These are phyloP conservation scores for Clivina fossor DNA, from an alignment of 2,888 invertebrate species.

Conservation along the genomic window DNA sequence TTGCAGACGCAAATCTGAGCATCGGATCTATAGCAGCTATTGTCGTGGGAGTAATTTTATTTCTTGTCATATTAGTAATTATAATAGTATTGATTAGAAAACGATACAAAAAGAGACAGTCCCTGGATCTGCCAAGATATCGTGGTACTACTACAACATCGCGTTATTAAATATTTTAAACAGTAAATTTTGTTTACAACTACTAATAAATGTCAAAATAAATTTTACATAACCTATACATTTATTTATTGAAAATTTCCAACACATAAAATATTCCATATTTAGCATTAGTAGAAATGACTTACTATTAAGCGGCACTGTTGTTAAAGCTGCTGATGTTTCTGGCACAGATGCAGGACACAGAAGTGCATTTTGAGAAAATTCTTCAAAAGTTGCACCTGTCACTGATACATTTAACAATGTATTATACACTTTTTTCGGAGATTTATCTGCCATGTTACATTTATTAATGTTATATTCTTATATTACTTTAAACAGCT, in stretches of 20 bases:
- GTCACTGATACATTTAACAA: slow-evolving; percentile 73
- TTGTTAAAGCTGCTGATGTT: slow-evolving; percentile 51
- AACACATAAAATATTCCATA: background rate
- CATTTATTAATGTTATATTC: too few relatives aligned
- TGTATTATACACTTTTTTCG: slow-evolving; percentile 62
- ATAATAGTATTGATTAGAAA: slow-evolving; percentile 61
- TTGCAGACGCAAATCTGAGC: slow-evolving; percentile 47
- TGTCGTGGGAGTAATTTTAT: slow-evolving; percentile 64
- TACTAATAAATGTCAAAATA: background rate
- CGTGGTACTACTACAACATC: slow-evolving; percentile 44
- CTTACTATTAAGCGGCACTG: slow-evolving; percentile 53
- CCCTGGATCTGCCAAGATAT: slow-evolving; percentile 62
- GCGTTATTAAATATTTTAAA: too few relatives aligned
- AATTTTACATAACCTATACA: background rate
- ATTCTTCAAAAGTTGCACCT: slow-evolving; percentile 71
- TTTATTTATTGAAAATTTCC: background rate
- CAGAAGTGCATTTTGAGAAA: slow-evolving; percentile 69
- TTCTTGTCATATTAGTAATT: slow-evolving; percentile 63
- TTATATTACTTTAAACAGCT: slow-evolving; percentile 13
- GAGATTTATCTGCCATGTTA: slow-evolving; percentile 27
- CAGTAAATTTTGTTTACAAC: slow-evolving; percentile 1
- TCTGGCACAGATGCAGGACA: slow-evolving; percentile 56
- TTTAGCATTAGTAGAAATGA: background rate
- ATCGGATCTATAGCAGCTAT: slow-evolving; percentile 67
- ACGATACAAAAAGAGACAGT: slow-evolving; percentile 59